Base-by-base conservation (phyloP, 37 sponge, comb jelly and placozoan genomes). In the Oscarella lobularis region DNA sequence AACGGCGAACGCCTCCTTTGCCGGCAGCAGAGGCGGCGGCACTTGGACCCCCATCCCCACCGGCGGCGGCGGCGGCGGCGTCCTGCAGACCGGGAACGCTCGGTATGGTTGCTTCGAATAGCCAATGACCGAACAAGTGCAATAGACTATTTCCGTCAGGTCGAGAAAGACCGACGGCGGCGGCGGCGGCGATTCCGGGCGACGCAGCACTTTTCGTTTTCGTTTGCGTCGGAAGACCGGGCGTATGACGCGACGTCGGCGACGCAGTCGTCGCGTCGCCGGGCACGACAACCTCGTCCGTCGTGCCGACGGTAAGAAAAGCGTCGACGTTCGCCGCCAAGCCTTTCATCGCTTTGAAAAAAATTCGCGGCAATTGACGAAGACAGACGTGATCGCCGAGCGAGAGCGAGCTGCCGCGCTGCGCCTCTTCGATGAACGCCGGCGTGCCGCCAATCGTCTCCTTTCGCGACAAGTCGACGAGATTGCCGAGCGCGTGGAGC, bases 401-500 rank as follows among this genome's bases (percentile, higher is more conserved):
- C 33, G 40, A 20, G 20, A 54, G 39, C 54, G 54, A 14, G 36
- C 20, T 20, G 14, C 20, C 60, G 9, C 60, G 60, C 31, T 68
- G 71, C 31, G 81, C 80, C 5, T n/a, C 81, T 34, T 83, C 75
- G 33, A 78, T 81, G 41, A 91, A 91, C 37, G 74, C 80, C 0
- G 88, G 85, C 0, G 74, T 67, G 5, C 38, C 33, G 35, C 74
- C 72, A 2, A 93, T 76, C 14, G 67, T 32, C 34, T 81, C 38
- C 4, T 82, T 82, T 37, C 85, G 83, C 2, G 83, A 79, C 2
- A 93, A 35, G 6, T 93, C 94, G 38, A 89, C 87, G 3, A 79
- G 90, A 71, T 93, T 89, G 3, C 90, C 90, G 0, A 93, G 39
- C n/a, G 83, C 89, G 78, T 89, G 94, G 0, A 93, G 83, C 75